Base-by-base conservation (phyloP, 2,888 invertebrate genomes). In the Metallyticus violacea region DNA sequence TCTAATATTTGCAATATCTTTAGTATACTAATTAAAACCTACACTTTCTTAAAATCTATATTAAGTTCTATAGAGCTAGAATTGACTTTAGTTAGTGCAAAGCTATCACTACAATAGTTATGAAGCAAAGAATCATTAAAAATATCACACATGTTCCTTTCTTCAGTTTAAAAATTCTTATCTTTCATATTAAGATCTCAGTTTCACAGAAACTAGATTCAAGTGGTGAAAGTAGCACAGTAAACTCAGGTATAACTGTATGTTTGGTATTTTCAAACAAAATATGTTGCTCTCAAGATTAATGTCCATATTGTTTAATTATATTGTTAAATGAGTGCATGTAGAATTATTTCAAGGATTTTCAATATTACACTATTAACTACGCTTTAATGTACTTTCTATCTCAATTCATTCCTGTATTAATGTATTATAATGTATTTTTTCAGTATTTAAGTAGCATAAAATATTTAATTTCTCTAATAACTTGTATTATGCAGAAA, bases 91-190 rank as follows among this genome's bases (percentile, higher is more conserved):
- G 3, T 76, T 27, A 76, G 27, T 62, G 40, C 40, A 62, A 62
- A 62, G 40, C 40, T 62, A 62, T 62, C 40, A 62, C 40, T 62
- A 62, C 40, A 62, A 62, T 62, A 62, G 40, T 62, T 15, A 62
- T 62, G 40, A 62, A 62, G 40, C 40, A 62, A 62, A 62, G 40
- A 62, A 62, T 62, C 25, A 25, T 30, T 30, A 81, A 81, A 81
- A 81, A 81, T 30, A 81, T 81, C 81, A 81, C 81, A 81, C 81
- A 81, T 80, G 80, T 81, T 81, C 28, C 25, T 81, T 40, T 6
- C 25, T 81, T n/a, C 81, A 30, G 2, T 26, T 40, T 81, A 29
- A 30, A 81, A 81, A 81, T 9, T 9, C 27, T 28, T 79, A 26
- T 7, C 25, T 29, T 81, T n/a, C 81, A 25, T 81, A 30, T 22